Conservation (phyloP, 2,888 invertebrate genomes). For the Oscheius myriophilus region DNA sequence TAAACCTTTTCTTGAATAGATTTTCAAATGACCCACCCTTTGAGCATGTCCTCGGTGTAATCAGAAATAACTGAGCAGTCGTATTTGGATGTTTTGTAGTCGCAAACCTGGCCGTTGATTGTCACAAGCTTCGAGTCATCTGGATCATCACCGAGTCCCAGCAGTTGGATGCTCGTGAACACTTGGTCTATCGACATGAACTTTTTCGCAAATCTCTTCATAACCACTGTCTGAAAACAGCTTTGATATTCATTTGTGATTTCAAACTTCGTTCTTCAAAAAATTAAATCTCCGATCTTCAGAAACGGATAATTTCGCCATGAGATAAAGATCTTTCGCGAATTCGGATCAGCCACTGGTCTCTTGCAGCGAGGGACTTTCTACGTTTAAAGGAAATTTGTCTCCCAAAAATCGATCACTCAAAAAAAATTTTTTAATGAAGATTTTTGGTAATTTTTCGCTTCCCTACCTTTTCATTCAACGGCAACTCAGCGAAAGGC, state of each 20-base stretch:
- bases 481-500: constrained; percentile 7
- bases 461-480: background rate
- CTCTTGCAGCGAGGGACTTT: too few species aligned
- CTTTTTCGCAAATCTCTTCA: constrained; percentile 4
- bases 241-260: too few species aligned
- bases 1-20: background rate
- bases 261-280: too few species aligned
- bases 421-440: too few species aligned
- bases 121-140: constrained; percentile 11
- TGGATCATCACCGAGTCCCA: background rate
- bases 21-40: background rate
- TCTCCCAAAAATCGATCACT: too few species aligned
- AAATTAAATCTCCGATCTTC: too few species aligned
- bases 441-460: too few species aligned
- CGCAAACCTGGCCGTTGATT: constrained; percentile 7
- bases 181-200: constrained; percentile 9
- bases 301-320: too few species aligned
- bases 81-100: constrained; percentile 12
- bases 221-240: constrained; percentile 3
- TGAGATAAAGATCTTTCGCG: too few species aligned
- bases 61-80: constrained; percentile 16
- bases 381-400: too few species aligned
- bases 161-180: background rate
- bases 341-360: too few species aligned
- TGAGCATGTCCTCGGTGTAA: background rate